phyloP scores from a whole-genome alignment of 2,888 invertebrate species.

The Caradrina kadenii region DNA sequence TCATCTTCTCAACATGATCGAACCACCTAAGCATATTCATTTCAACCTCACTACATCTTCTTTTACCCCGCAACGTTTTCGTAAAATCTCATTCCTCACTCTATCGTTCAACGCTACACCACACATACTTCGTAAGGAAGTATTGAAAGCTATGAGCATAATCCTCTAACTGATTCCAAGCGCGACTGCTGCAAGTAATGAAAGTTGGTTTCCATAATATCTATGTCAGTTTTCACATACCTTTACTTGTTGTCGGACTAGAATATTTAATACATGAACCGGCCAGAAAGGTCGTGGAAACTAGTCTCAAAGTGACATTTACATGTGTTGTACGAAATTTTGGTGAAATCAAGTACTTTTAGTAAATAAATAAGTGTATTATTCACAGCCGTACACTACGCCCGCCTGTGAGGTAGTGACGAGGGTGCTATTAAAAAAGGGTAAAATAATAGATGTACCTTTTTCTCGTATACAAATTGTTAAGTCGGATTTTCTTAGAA shows the following conservation, averaged over 20 bases:
- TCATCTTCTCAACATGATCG: no score
- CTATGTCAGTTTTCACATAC: slow-evolving; percentile 17
- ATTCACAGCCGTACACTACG: not conserved
- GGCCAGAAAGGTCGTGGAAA: slow-evolving; percentile 27
- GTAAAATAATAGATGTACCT: not conserved
- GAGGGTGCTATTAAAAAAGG: slow-evolving; percentile 5
- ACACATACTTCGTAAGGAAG: no score
- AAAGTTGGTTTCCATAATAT: no score
- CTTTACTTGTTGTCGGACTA: slow-evolving; percentile 24
- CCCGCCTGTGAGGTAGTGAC: slow-evolving; percentile 1
- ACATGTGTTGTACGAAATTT: slow-evolving; percentile 33
- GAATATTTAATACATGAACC: slow-evolving; percentile 40
- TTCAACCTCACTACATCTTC: no score
- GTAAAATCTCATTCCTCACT: no score
- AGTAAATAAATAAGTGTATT: slow-evolving; percentile 23
- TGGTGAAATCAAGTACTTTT: slow-evolving; percentile 26
- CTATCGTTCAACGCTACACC: no score
- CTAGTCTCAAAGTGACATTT: slow-evolving; percentile 32
- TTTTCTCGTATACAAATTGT: not conserved
- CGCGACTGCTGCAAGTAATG: no score
- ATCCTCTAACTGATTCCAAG: no score
- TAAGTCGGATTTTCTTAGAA: not conserved
- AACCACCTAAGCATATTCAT: no score
- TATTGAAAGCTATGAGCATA: no score
- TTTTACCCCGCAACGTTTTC: no score